Conservation (phyloP, 2,888 invertebrate genomes). For the Villa cingulata region DNA sequence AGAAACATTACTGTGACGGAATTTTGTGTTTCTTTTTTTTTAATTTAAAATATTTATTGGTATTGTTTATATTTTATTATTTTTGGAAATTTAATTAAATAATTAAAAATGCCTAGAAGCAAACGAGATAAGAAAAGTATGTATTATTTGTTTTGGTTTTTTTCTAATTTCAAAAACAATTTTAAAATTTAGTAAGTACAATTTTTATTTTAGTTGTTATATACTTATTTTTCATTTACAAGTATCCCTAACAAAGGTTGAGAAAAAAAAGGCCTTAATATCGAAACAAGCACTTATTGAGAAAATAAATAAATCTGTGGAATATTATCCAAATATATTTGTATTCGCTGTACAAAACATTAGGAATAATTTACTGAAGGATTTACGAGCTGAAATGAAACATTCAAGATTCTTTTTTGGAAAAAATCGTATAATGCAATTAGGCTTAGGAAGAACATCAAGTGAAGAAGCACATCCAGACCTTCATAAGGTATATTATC, state of each 20-base stretch:
- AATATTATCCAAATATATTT: constrained; percentile 73
- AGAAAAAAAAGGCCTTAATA: constrained; percentile 77
- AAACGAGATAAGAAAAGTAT: no score
- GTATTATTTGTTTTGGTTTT: no score
- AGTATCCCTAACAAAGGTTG: constrained; percentile 92
- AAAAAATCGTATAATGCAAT: constrained; percentile 89
- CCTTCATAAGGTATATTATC: constrained; percentile 47
- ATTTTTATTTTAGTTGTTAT: no score
- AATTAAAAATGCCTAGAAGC: no score
- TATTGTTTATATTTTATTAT: no score
- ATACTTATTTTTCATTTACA: constrained; percentile 36
- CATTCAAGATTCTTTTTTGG: constrained; percentile 93
- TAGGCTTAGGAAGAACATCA: constrained; percentile 73
- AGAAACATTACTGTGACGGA: no score
- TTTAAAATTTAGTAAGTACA: no score
- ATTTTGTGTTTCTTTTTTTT: no score
- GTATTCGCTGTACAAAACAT: constrained; percentile 84
- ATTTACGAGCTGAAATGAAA: constrained; percentile 76
- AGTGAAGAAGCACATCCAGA: constrained; percentile 73
- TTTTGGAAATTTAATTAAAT: no score
- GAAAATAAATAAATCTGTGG: constrained; percentile 69
- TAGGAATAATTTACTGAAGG: constrained; percentile 80
- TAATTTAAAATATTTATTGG: no score
- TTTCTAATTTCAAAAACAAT: no score
- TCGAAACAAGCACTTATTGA: constrained; percentile 81